Percentiles rank a stretch among this genome's conserved stretches.
phyloP scores from a whole-genome alignment of 2,113 vertebrate genomes.

The Pelecanus crispus region DNA sequence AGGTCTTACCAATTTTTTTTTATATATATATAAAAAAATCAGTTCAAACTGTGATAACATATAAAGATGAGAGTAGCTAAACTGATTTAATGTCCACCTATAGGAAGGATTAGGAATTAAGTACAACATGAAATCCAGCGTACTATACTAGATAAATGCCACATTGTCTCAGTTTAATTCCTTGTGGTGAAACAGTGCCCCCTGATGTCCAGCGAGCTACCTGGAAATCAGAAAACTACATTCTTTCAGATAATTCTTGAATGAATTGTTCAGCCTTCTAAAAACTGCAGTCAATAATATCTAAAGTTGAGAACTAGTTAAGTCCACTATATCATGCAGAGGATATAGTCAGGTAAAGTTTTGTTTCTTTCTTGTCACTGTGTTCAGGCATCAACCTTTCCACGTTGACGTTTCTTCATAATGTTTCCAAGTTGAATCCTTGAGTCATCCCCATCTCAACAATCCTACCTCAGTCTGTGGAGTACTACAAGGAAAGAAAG shows the following conservation, averaged over 20 bases:
- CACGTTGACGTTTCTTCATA: not conserved
- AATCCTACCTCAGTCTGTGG: not conserved
- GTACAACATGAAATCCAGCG: not conserved
- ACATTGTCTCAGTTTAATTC: not conserved
- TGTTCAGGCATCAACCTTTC: not conserved
- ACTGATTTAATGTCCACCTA: not conserved
- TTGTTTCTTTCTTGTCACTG: not conserved
- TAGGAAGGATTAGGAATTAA: not conserved
- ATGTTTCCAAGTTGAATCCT: not conserved
- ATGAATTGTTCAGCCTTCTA: not conserved
- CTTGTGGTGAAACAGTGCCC: constrained; percentile 16
- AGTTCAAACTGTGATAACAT: not conserved
- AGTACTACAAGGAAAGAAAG: not conserved
- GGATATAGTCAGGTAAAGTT: not conserved
- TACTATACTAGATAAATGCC: accelerated
- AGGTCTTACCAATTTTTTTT: not conserved
- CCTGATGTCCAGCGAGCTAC: not conserved
- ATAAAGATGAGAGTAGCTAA: not conserved
- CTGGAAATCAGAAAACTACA: not conserved
- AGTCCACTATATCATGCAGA: not conserved
- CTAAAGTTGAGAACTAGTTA: not conserved
- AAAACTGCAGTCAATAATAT: not conserved
- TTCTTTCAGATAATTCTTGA: not conserved
- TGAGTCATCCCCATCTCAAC: not conserved
- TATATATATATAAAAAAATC: not conserved